Evolutionary conservation across 2,797 vertebrate genomes (phyloP), one percentile per base, ranked within the genome.

Genomic region (Aulostomus chinensis): DNA sequence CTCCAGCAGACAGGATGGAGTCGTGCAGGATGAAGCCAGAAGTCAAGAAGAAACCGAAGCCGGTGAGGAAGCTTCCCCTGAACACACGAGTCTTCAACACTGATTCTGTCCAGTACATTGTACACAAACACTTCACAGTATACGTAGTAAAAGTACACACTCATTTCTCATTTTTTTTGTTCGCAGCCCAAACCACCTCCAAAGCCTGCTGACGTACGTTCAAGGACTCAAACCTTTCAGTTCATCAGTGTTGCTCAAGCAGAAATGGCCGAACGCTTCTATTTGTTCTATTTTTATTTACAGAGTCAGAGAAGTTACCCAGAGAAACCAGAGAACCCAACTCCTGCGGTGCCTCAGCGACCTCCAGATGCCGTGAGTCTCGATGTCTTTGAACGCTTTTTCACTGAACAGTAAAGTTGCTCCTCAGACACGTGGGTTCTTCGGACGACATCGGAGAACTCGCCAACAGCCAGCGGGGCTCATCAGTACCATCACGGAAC

Each of bases 1-100:
- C 25, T 29, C 13, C 17, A 9, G 14, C 65, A 66, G 76, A 26
- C 22, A 58, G 29, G 40, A 89, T 88, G 87, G 87, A 89, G 74
- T 61, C 72, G 0, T 71, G 67, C 17, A 36, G 54, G 75, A 34
- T 49, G 43, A 85, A 69, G 33, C 82, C 82, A 62, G 76, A 79
- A 13, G 68, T 40, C 5, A 86, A 76, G 32, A 83, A 61, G 73
- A 86, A 68, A 35, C 53, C 63, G 2, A 77, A 58, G n/a, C 70
- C 28, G 30, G 86, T 86, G 25, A 84, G 80, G 59, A 40, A 0
- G 17, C 7, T n/a, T n/a, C n/a, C n/a, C n/a, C n/a, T n/a, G n/a
- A n/a, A n/a, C n/a, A n/a, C n/a, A n/a, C n/a, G n/a, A n/a, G n/a
- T n/a, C n/a, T n/a, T n/a, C n/a, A n/a, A n/a, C n/a, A n/a, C n/a